Base-by-base conservation (phyloP, 2,797 vertebrate genomes). In the Fundulus diaphanus region DNA sequence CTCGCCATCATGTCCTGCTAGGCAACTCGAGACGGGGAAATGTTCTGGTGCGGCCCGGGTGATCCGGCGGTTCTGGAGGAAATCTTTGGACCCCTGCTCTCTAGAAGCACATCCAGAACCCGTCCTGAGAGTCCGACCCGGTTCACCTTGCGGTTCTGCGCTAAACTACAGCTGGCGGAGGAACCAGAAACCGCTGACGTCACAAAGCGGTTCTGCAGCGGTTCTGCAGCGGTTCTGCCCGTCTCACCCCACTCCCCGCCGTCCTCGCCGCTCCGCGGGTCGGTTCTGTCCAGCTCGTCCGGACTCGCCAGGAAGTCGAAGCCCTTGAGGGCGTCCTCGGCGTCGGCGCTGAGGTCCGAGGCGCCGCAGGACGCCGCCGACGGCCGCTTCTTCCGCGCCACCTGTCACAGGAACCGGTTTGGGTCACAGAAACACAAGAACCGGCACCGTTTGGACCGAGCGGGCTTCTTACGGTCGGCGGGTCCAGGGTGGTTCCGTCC, bases 251-350 rank as follows among this genome's bases (percentile, higher is more conserved):
- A 90, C 49, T 86, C 87, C 1, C 81, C 85, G 18, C 79, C 68
- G 73, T 90, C 96, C 76, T 98, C 96, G 24, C 95, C 94, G 46
- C 73, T 96, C 90, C 96, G 92, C 0, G 95, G 95, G 73, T 97
- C 97, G 0, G 92, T 86, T 0, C 81, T 88, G 57, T 97, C 97
- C 91, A 95, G 94, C 87, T 98, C 97, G 69, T 99, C 97, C 3
- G 94, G 94, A 67, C 95, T 92, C 67, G 91, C 94, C 89, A 99
- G 85, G 89, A 99, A 99, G 85, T 98, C 97, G 83, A 99, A 99
- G 1, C 96, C 96, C 85, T 97, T 97, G 88, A 99, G 93, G 46
- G 96, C 98, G 91, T 98, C 97, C 91, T 98, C 97, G 0, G 97
- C 96, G 91, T 99, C 98, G 74, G 99, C 97, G 78, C 94, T 97